phyloP scores from a whole-genome alignment of 2,888 invertebrate species.

The Tuberolachnus salignus region DNA sequence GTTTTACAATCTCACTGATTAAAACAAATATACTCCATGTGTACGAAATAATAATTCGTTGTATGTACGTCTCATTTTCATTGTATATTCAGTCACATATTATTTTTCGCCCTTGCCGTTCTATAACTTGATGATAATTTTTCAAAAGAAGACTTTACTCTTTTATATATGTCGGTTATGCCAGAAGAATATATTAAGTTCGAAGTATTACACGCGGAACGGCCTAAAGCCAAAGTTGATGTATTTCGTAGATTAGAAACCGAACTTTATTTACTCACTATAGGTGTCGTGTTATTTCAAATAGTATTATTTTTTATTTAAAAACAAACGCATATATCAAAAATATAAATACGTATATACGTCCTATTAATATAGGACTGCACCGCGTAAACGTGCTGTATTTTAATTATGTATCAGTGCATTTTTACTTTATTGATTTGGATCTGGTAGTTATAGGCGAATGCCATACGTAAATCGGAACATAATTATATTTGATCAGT shows the following conservation, averaged over 20 bases:
- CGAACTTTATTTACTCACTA: constrained; percentile 96
- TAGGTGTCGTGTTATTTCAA: constrained; percentile 66
- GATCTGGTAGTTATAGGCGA: constrained; percentile 79
- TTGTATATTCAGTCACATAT: too few species aligned
- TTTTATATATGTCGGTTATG: constrained; percentile 91
- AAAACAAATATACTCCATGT: too few species aligned
- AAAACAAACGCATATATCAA: too few species aligned
- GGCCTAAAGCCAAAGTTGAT: constrained; percentile 94
- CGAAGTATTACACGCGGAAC: constrained; percentile 82
- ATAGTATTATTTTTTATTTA: background rate
- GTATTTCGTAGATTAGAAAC: constrained; percentile 98
- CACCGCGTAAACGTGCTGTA: background rate
- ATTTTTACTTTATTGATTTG: constrained; percentile 69
- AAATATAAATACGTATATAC: too few species aligned
- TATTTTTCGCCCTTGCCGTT: too few species aligned
- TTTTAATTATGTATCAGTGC: background rate
- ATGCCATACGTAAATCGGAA: constrained; percentile 87
- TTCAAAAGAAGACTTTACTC: constrained; percentile 96
- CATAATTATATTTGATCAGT: constrained; percentile 60
- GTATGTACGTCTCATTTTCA: too few species aligned
- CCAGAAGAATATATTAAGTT: constrained; percentile 88
- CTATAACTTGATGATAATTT: too few species aligned
- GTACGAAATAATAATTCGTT: too few species aligned
- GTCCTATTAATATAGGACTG: too few species aligned
- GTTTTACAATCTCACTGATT: too few species aligned